Percentiles rank a stretch among this genome's conserved stretches.
phyloP scores from a whole-genome alignment of 2,113 vertebrate genomes.

The Eira barbara region DNA sequence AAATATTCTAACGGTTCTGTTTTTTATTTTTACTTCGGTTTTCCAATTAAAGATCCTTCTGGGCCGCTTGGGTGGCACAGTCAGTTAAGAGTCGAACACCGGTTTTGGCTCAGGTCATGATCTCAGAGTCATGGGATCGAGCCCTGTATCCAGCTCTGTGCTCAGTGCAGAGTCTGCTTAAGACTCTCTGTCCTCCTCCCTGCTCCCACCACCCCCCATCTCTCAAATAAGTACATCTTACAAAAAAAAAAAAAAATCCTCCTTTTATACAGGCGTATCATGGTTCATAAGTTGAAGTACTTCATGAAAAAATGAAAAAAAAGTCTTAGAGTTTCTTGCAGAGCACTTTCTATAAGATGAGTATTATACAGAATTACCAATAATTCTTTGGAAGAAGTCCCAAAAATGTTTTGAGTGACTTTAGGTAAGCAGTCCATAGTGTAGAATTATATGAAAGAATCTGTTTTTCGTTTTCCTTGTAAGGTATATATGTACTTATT shows the following conservation, averaged over 20 bases:
- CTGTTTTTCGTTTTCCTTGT: background rate
- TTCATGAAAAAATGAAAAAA: background rate
- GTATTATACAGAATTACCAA: slow-evolving; percentile 16
- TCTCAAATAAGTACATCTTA: background rate
- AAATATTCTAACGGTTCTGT: background rate
- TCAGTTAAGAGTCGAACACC: background rate
- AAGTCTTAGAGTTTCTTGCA: background rate
- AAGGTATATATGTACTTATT: background rate
- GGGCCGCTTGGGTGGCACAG: background rate
- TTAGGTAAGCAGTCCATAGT: background rate
- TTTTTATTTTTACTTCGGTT: slow-evolving; percentile 24
- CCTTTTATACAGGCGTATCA: background rate
- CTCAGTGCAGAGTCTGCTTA: background rate
- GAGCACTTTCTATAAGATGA: background rate
- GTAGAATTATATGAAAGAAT: background rate
- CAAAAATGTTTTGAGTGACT: slow-evolving; percentile 1
- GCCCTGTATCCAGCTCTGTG: background rate
- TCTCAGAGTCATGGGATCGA: background rate
- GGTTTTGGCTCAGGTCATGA: background rate
- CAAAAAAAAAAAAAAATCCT: background rate
- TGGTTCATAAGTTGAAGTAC: background rate
- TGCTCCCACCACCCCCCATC: background rate
- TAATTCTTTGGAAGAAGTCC: slow-evolving; percentile 21
- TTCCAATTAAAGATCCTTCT: background rate
- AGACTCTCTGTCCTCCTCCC: background rate